Conservation (phyloP, 2,113 vertebrate species). For the Brachyistius frenatus region DNA sequence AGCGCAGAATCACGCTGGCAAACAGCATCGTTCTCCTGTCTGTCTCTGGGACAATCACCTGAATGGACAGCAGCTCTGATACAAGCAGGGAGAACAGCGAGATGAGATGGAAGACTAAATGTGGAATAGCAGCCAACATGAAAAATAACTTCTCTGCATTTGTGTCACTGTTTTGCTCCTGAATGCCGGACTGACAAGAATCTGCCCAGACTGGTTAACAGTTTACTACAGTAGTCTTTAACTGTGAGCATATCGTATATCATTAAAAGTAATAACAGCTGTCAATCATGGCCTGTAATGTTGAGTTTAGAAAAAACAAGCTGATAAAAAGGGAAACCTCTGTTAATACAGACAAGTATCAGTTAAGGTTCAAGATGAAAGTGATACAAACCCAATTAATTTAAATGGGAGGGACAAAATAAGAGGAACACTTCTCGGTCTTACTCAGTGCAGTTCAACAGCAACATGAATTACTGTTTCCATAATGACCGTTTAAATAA, state of each 20-base stretch:
- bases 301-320: not conserved
- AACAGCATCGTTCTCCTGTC: constrained; percentile 90
- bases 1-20: constrained; percentile 87
- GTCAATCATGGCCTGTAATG: constrained; percentile 22
- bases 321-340: constrained; percentile 5
- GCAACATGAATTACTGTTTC: too few relatives aligned
- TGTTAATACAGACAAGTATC: constrained; percentile 10
- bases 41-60: constrained; percentile 88
- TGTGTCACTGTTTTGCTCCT: not conserved
- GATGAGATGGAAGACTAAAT: not conserved
- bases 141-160: not conserved
- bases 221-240: constrained; percentile 15
- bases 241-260: not conserved
- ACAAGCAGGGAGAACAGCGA: not conserved
- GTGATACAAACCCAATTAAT: too few relatives aligned
- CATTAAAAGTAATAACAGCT: constrained; percentile 18
- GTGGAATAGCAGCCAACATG: not conserved
- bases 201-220: constrained; percentile 64
- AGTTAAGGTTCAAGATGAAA: not conserved
- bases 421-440: too few relatives aligned
- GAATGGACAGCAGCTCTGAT: constrained; percentile 88
- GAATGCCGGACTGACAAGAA: constrained; percentile 32
- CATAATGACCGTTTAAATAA: too few relatives aligned
- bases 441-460: too few relatives aligned
- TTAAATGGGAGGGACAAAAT: too few relatives aligned